Conservation (phyloP, 2,888 invertebrate genomes). For the Autographa pulchrina region DNA sequence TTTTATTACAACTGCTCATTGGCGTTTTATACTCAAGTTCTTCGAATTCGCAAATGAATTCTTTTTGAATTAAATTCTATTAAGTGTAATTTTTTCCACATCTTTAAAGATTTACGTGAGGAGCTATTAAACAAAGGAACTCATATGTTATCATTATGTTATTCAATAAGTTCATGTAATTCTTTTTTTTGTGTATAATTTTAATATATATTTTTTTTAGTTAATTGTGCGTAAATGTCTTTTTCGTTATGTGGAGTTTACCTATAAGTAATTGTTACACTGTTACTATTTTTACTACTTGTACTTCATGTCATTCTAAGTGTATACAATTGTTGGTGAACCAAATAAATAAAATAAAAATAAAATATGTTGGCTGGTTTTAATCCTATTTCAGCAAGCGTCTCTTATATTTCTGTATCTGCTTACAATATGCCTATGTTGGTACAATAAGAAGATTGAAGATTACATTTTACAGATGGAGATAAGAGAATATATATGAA, state of each 20-base stretch:
- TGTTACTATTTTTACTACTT: too few species aligned
- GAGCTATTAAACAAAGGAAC: not conserved
- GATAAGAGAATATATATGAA: not conserved
- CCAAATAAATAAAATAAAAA: too few species aligned
- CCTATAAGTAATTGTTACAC: too few species aligned
- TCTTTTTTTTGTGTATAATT: too few species aligned
- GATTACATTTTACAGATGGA: not conserved
- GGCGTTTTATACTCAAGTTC: not conserved
- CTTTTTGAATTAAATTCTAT: not conserved
- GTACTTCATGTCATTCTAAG: too few species aligned
- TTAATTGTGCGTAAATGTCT: too few species aligned
- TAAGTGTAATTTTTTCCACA: not conserved
- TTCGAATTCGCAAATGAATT: not conserved
- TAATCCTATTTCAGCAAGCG: not conserved
- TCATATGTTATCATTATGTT: too few species aligned
- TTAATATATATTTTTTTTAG: too few species aligned
- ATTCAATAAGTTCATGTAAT: too few species aligned
- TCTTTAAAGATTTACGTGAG: not conserved
- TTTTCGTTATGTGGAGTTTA: too few species aligned
- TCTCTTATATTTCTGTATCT: not conserved
- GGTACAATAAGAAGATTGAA: not conserved
- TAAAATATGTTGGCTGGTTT: too few species aligned
- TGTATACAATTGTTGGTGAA: too few species aligned
- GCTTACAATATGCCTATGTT: not conserved
- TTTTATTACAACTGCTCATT: not conserved